Base-by-base conservation (phyloP, 2,888 invertebrate species). In the Nemotelus nigrinus region DNA sequence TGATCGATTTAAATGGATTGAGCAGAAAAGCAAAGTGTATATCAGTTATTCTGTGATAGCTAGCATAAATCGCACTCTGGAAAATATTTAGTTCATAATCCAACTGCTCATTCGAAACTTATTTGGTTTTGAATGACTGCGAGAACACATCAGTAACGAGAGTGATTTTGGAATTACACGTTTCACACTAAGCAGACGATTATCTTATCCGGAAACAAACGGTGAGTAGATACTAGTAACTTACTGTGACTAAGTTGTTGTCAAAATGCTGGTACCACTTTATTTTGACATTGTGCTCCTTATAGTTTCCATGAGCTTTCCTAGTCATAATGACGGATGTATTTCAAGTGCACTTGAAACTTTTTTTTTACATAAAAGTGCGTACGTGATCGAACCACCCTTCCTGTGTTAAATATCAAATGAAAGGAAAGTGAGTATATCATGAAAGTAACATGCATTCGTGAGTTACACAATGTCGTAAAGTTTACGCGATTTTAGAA, bases 141-240 rank as follows among this genome's bases (percentile, higher is more conserved):
- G 70, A 43, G 43, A 55, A 68, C 3, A 39, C n/a, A 2, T 50
- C 43, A 48, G 25, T 25, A 25, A 25, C 25, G 25, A 25, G 39
- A 45, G 70, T 70, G 70, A 70, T 53, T 70, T 53, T 53, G 70
- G 53, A 70, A 7, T 70, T 55, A 70, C 70, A 70, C 70, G 55
- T 67, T 48, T 47, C n/a, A 70, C 70, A n/a, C 43, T 10, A 8
- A 65, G 53, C 43, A 65, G 44, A 65, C 8, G 25, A 6, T 47
- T 8, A 41, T 45, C 45, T 3, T 25, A 55, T 8, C 7, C 1
- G 70, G 55, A 53, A 70, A 43, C 70, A 41, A 53, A 41, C 41
- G 55, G 70, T 70, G 43, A 70, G 70, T 70, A 25, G 25, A 25
- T 25, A 25, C 25, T 25, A 25, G 25, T 25, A 25, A 25, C 25